Evolutionary conservation across 2,113 vertebrate genomes (phyloP).

Genomic region (Platichthys flesus): DNA sequence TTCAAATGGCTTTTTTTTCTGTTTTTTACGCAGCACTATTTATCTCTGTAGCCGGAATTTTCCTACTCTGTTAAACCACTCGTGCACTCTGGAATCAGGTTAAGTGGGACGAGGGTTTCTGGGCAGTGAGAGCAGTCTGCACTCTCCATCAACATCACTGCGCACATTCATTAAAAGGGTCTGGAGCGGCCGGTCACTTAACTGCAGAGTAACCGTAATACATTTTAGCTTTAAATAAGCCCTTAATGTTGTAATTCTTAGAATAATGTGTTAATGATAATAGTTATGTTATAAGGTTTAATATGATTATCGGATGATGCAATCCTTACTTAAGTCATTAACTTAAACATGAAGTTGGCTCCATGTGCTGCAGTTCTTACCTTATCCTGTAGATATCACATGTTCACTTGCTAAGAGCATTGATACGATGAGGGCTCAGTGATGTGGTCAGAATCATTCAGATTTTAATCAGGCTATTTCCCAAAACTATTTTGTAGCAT

Average conservation of each 20-base stretch:
- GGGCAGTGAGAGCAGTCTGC: slow-evolving; percentile 12
- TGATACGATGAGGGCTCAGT: neutral
- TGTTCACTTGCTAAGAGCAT: neutral
- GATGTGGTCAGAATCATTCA: neutral
- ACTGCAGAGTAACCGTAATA: neutral
- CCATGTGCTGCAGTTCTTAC: neutral
- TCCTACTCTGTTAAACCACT: slow-evolving; percentile 17
- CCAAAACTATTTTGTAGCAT: too few relatives aligned
- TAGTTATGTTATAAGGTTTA: slow-evolving; percentile 4
- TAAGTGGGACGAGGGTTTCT: slow-evolving; percentile 21
- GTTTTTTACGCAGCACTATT: slow-evolving; percentile 39
- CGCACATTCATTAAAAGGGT: slow-evolving; percentile 11
- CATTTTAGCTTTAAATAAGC: slow-evolving; percentile 30
- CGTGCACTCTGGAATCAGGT: slow-evolving; percentile 21
- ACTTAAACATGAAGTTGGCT: too few relatives aligned
- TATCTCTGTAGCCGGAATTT: slow-evolving; percentile 38
- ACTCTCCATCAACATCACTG: slow-evolving; percentile 3
- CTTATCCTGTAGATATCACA: neutral
- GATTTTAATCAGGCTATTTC: neutral
- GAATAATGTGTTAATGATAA: slow-evolving; percentile 4
- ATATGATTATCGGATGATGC: slow-evolving; percentile 26
- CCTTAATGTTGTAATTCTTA: slow-evolving; percentile 21
- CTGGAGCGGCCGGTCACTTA: slow-evolving; percentile 6
- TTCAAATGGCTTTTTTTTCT: slow-evolving; percentile 36
- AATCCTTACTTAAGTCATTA: neutral